Evolutionary conservation across 2,888 invertebrate species (phyloP).

Genomic region (Drosophila lutescens): DNA sequence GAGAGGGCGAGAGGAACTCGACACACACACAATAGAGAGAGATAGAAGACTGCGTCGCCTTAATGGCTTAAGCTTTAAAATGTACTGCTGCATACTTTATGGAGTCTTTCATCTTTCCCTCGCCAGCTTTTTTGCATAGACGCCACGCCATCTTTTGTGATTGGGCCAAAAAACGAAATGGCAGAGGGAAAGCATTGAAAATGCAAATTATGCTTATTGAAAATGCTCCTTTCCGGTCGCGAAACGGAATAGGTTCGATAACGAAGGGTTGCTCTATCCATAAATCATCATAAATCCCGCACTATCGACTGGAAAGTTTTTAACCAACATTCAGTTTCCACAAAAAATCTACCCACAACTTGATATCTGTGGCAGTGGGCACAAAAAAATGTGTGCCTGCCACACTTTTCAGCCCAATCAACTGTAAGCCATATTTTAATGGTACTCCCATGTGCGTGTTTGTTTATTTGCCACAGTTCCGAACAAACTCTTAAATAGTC

Average conservation of each 20-base stretch:
- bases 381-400: constrained; percentile 15
- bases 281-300: constrained; percentile 16
- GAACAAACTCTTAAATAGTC: constrained; percentile 15
- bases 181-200: constrained; percentile 17
- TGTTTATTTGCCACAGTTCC: constrained; percentile 8
- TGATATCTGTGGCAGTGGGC: constrained; percentile 28
- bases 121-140: constrained; percentile 24
- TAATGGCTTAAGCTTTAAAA: constrained; percentile 63
- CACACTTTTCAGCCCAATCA: constrained; percentile 41
- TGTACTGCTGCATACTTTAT: constrained; percentile 46
- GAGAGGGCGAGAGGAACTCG: constrained; percentile 6
- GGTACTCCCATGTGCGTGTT: constrained; percentile 15
- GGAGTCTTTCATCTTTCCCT: constrained; percentile 29
- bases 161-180: constrained; percentile 7
- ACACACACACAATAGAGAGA: constrained; percentile 2
- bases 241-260: background rate
- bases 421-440: constrained; percentile 46
- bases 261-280: constrained; percentile 17
- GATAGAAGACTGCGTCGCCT: constrained; percentile 19
- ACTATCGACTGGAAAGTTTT: constrained; percentile 2
- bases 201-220: constrained; percentile 42
- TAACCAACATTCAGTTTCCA: constrained; percentile 5
- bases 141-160: constrained; percentile 10
- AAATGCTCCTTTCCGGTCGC: constrained; percentile 7
- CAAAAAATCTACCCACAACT: constrained; percentile 27